Evolutionary conservation across 1,140 invertebrate genomes (phyloP), one percentile per base, ranked within the genome.

Genomic region (Mizuhopecten yessoensis): DNA sequence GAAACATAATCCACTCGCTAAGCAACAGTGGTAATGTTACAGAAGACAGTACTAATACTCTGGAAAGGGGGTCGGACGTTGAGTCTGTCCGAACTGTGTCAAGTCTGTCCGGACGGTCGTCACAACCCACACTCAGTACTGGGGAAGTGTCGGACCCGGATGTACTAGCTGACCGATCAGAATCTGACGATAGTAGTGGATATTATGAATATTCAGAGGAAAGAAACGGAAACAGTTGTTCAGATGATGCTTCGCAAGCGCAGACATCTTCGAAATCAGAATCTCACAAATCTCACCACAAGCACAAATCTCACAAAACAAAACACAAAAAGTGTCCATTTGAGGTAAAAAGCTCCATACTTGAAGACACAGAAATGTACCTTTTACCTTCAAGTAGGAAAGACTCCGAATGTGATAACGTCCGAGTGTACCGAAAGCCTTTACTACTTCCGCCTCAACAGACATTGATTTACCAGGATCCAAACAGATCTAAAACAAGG

Each of bases 1-100:
- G 94, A 86, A 93, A 95, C 89, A 88, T 95, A 34, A 91, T 93
- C 20, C 88, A 93, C 17, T 91, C 20, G 88, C 89, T 87, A n/a
- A 87, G 88, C 11, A 88, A 88, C 34, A 92, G 49, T 86, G 93
- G 90, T 5, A 89, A 49, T 34, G 86, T 90, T 17, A 87, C 86
- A 33, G 91, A 87, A 15, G 86, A 88, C 15, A 86, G 36, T 45
- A 33, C 33, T 20, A 90, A 90, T 17, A 87, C 33, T 86, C 75
- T 34, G 17, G 91, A 91, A 29, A n/a, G 57, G 17, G 87, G 75
- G 0, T 90, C 93, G 20, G 94, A 94, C 23, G 49, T 90, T 0
- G 94, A 93, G 36, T 94, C 94, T 7, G 87, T 93, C 92, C 93
- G 94, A 11, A 94, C 94, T 23, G 92, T 94, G n/a, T 94, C 93